Evolutionary conservation across 2,888 invertebrate species (phyloP), one percentile per base, ranked within the genome.

Genomic region (Camptogramma bilineatum): DNA sequence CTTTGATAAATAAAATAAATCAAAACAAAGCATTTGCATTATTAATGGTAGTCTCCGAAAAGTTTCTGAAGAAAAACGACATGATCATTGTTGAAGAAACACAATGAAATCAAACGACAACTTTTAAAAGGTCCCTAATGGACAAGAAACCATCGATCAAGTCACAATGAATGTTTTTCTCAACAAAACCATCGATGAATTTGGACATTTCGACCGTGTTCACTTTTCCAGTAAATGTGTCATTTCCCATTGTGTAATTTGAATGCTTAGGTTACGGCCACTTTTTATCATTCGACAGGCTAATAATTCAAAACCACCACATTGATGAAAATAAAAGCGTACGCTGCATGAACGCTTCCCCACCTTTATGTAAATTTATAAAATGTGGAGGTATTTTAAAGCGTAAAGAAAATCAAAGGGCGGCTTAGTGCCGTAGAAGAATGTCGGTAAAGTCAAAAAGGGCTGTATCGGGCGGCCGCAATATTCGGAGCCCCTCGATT

Each of bases 131-230:
- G 88, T 81, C 77, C 81, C 85, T 91, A 91, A 91, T 91, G 92
- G 88, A 88, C 88, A 89, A 91, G 84, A 82, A 85, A 83, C 80
- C 86, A 91, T 93, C 91, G 88, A 92, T 92, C 93, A 93, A 91
- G 87, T 84, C 84, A 87, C 90, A 91, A 90, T 88, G 87, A 89
- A 87, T 85, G 78, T 87, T 90, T 80, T 85, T 84, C 83, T 86
- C 84, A 85, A 85, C 87, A 83, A 86, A 87, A 86, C 85, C 90
- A 88, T 88, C 84, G 83, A 87, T 84, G 80, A 75, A 75, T 80
- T 82, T 75, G 76, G 81, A 84, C 84, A 84, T 83, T 86, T 85
- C 73, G 61, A 76, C 73, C 78, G 76, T 73, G 76, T 78, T 80
- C 78, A 57, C 81, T 84, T 86, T 86, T 84, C 68, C 76, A 77